phyloP scores from a whole-genome alignment of 2,888 invertebrate genomes.

The Ichneumoninae sp. region DNA sequence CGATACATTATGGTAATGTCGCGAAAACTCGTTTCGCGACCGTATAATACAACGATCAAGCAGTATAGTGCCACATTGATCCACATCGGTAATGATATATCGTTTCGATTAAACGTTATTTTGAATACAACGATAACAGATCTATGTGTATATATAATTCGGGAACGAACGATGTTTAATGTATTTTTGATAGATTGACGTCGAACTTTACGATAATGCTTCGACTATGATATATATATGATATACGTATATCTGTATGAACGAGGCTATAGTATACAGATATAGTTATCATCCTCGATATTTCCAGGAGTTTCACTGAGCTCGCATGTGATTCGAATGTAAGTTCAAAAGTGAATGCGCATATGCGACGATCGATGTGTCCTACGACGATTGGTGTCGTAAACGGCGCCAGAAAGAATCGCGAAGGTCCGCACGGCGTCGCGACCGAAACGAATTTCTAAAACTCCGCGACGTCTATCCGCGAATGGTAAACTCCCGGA shows the following conservation, averaged over 20 bases:
- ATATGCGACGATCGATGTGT: conserved; percentile 48
- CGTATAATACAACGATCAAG: not conserved
- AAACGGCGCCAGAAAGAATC: conserved; percentile 49
- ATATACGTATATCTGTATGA: not conserved
- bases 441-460: conserved; percentile 11
- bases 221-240: conserved; percentile 10
- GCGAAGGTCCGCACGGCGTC: conserved; percentile 2
- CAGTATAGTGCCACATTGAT: conserved; percentile 12
- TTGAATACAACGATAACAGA: conserved; percentile 27
- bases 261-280: not conserved
- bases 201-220: conserved; percentile 46
- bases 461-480: conserved; percentile 24
- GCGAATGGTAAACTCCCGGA: not conserved
- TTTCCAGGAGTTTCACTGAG: conserved; percentile 12
- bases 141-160: not conserved
- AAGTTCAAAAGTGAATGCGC: conserved; percentile 31
- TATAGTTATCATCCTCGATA: conserved; percentile 1
- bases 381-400: conserved; percentile 42
- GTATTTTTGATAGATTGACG: conserved; percentile 58
- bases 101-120: conserved; percentile 53
- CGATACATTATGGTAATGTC: conserved; percentile 49
- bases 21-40: conserved; percentile 48
- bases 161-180: conserved; percentile 44
- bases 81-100: conserved; percentile 33
- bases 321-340: conserved; percentile 46